These are phyloP conservation scores for Parnassius mnemosyne DNA, from an alignment of 2,888 invertebrate genomes.

Conservation along the genomic window DNA sequence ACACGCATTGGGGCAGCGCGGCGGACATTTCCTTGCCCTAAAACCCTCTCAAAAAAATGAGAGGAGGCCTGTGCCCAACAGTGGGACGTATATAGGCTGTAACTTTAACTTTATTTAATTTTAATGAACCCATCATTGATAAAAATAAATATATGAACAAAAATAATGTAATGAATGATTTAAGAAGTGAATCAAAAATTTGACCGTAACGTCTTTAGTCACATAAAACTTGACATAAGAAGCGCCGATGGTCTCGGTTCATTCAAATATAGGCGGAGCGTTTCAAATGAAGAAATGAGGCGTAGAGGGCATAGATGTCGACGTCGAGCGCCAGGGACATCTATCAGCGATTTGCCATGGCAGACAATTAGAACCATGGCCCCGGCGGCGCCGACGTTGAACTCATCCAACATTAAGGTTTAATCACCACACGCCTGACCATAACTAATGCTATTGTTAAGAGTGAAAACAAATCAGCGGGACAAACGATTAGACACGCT, in stretches of 20 bases:
- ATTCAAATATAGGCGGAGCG: conserved; percentile 54
- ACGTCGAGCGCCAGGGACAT: conserved; percentile 51
- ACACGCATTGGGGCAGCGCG: too few species aligned
- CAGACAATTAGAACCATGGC: conserved; percentile 63
- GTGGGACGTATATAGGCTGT: too few species aligned
- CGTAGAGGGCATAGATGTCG: conserved; percentile 45
- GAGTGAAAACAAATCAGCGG: neutral
- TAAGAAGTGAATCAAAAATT: conserved; percentile 17
- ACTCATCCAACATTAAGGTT: conserved; percentile 32
- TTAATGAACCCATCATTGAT: too few species aligned
- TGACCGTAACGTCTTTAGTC: conserved; percentile 13
- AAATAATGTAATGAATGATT: neutral
- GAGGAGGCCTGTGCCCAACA: too few species aligned
- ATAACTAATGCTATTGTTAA: conserved; percentile 32
- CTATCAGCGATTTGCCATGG: conserved; percentile 67
- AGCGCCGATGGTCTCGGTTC: conserved; percentile 47
- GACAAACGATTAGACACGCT: neutral
- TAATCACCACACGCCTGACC: conserved; percentile 29
- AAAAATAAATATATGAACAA: too few species aligned
- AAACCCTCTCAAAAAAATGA: too few species aligned
- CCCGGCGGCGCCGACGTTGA: conserved; percentile 41
- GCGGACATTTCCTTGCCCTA: too few species aligned
- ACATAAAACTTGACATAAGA: conserved; percentile 28
- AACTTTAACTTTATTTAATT: too few species aligned
- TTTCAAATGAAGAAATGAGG: conserved; percentile 46